Evolutionary conservation across 2,797 vertebrate species (phyloP).

Genomic region (Scleropages formosus): DNA sequence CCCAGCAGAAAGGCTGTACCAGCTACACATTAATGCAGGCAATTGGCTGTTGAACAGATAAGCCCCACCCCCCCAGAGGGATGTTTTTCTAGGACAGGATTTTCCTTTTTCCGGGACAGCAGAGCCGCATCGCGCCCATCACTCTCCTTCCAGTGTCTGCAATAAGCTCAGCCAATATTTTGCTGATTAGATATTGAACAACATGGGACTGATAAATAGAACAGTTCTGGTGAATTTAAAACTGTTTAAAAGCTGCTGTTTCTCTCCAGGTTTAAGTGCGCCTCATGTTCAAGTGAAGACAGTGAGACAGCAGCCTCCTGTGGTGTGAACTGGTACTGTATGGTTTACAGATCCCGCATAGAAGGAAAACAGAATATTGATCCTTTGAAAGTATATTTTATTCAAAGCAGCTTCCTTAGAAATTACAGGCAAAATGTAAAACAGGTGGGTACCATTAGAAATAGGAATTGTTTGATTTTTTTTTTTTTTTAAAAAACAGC

Average conservation of each 20-base stretch:
- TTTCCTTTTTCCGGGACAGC: background rate
- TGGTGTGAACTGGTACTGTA: constrained; percentile 44
- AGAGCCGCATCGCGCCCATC: background rate
- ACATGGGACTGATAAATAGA: background rate
- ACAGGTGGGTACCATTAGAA: background rate
- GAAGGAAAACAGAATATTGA: background rate
- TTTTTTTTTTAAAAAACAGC: too few species aligned
- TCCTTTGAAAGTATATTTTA: constrained; percentile 18
- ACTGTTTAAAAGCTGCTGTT: background rate
- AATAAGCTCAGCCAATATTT: background rate
- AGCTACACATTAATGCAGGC: background rate
- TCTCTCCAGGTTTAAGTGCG: background rate
- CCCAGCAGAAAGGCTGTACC: background rate
- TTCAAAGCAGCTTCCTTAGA: constrained; percentile 20
- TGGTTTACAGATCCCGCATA: background rate
- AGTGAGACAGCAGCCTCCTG: constrained; percentile 53
- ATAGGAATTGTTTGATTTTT: too few species aligned
- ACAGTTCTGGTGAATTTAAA: background rate
- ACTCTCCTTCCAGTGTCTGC: background rate
- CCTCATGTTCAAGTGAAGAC: background rate
- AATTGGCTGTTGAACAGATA: constrained; percentile 16
- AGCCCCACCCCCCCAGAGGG: constrained; percentile 21
- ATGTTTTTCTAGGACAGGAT: constrained; percentile 24
- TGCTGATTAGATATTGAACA: background rate
- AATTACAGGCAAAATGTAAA: background rate